Evolutionary conservation across 1,140 invertebrate genomes (phyloP).

Genomic region (Magallana gigas): DNA sequence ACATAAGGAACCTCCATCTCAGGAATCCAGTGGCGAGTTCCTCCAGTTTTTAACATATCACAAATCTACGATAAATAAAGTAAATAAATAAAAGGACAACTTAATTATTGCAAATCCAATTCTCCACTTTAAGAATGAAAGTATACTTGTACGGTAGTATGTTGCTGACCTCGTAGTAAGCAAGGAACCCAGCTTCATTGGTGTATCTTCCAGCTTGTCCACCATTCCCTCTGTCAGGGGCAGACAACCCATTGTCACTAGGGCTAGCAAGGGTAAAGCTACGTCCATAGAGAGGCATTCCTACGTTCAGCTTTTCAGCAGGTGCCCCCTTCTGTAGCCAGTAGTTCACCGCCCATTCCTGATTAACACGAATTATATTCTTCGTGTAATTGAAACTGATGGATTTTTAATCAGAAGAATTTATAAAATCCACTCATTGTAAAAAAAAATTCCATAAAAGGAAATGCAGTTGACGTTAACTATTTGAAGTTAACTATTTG

Average conservation of each 20-base stretch:
- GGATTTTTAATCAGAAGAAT: no score
- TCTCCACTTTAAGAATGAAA: neutral
- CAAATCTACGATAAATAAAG: slow-evolving; percentile 58
- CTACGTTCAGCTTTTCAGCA: slow-evolving; percentile 96
- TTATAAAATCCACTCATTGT: no score
- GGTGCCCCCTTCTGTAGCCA: slow-evolving; percentile 86
- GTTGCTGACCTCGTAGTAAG: slow-evolving; percentile 88
- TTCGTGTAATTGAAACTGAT: no score
- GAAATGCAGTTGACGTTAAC: no score
- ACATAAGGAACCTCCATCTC: slow-evolving; percentile 89
- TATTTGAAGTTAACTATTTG: no score
- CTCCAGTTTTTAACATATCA: slow-evolving; percentile 55
- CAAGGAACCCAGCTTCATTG: slow-evolving; percentile 93
- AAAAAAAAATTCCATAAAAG: no score
- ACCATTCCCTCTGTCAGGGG: slow-evolving; percentile 42
- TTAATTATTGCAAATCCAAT: neutral
- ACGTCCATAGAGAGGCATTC: slow-evolving; percentile 85
- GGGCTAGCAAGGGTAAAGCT: slow-evolving; percentile 53
- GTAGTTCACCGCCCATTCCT: slow-evolving; percentile 60
- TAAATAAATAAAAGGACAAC: neutral
- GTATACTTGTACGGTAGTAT: no score
- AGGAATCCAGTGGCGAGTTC: slow-evolving; percentile 49
- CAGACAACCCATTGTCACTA: slow-evolving; percentile 39
- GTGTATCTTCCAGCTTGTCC: slow-evolving; percentile 88
- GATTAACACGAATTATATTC: neutral